Evolutionary conservation across 2,888 invertebrate species (phyloP).

Genomic region (Microctonus aethiopoides): DNA sequence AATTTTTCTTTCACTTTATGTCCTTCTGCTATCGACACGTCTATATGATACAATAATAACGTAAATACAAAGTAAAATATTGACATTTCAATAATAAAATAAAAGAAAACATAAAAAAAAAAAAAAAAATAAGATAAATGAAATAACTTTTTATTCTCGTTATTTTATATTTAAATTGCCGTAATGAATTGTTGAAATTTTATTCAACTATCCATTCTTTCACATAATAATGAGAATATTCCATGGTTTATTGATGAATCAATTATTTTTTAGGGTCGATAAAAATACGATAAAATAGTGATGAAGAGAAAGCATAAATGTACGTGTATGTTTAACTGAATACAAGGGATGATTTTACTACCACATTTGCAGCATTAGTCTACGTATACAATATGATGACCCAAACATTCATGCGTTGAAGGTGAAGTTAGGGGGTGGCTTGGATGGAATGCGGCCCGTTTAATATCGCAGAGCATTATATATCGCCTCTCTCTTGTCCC

Average conservation of each 20-base stretch:
- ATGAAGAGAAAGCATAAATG: neutral
- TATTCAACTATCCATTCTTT: no score
- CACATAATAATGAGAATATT: neutral
- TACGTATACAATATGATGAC: slow-evolving; percentile 48
- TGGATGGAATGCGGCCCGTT: slow-evolving; percentile 67
- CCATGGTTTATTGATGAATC: neutral
- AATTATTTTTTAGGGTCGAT: no score
- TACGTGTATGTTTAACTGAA: neutral
- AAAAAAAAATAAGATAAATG: neutral
- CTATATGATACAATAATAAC: slow-evolving; percentile 1
- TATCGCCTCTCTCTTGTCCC: slow-evolving; percentile 65
- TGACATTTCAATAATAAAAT: slow-evolving; percentile 8
- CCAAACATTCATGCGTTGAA: slow-evolving; percentile 58
- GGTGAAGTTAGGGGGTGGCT: slow-evolving; percentile 62
- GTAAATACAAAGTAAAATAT: slow-evolving; percentile 13
- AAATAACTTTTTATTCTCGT: no score
- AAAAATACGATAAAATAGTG: neutral
- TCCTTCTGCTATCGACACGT: slow-evolving; percentile 10
- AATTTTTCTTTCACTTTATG: neutral
- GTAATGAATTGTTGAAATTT: no score
- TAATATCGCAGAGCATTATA: slow-evolving; percentile 68
- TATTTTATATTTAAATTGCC: no score
- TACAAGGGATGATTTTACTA: neutral
- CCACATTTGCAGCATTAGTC: slow-evolving; percentile 6
- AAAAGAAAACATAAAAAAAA: neutral